Evolutionary conservation across 2,113 vertebrate genomes (phyloP).

Genomic region (Epinephelus cyanopodus): DNA sequence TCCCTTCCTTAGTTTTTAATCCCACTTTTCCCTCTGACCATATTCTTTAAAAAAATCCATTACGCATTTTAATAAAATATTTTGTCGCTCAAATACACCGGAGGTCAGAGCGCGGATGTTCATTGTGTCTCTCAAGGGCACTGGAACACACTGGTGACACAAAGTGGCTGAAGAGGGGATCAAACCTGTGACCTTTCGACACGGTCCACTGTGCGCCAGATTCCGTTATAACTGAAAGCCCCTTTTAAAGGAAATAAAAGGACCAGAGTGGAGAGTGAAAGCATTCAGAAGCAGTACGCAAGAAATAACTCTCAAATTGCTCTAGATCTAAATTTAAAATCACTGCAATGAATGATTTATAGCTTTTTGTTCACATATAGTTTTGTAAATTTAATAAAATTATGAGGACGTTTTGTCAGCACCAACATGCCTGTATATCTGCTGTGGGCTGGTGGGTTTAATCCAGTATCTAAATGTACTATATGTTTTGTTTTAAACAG

Average conservation of each 20-base stretch:
- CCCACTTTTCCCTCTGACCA: no score
- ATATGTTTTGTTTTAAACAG: background rate
- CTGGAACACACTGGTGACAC: background rate
- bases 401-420: background rate
- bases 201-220: background rate
- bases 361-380: background rate
- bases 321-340: background rate
- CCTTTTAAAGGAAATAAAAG: background rate
- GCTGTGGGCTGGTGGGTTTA: background rate
- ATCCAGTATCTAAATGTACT: background rate
- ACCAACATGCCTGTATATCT: background rate
- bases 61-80: background rate
- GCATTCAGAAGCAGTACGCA: background rate
- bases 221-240: background rate
- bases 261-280: background rate
- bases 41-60: background rate
- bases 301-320: background rate
- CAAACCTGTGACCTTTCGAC: background rate
- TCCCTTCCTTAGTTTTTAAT: background rate
- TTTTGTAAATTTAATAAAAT: background rate
- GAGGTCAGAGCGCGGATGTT: background rate
- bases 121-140: constrained; percentile 9
- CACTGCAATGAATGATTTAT: background rate
- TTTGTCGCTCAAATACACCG: background rate
- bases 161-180: background rate